Evolutionary conservation across 2,797 vertebrate species (phyloP), one percentile per base, ranked within the genome.

Genomic region (Lophius americanus): DNA sequence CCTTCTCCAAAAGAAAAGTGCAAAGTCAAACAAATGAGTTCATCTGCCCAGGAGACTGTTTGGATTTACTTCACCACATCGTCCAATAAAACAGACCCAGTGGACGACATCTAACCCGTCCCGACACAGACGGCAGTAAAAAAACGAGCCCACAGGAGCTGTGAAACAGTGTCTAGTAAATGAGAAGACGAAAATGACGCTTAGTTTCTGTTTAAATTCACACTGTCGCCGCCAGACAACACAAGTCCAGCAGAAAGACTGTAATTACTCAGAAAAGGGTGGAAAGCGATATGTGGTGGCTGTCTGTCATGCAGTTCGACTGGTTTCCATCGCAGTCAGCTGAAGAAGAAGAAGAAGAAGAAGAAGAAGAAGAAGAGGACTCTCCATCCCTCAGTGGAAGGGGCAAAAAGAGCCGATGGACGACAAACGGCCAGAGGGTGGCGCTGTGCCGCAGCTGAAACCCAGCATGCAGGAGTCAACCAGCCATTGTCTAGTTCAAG

Each of bases 261-360:
- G 68, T 52, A 86, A 81, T 86, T 81, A 85, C 79, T 85, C 52
- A 69, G n/a, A 61, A 70, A 12, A 36, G 71, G 78, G 73, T 83
- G 85, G 89, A 91, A 89, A 88, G 70, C 87, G 88, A 89, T 88
- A 79, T 36, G 75, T 68, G 58, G 76, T 64, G 76, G 61, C 67
- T 76, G 52, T 63, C 32, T 43, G 79, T 82, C 66, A 47, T 46
- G 23, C 62, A 52, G 80, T 88, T 85, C 23, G 76, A 70, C 54
- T 54, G 58, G 82, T 90, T 92, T 89, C 89, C 90, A 81, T 78
- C 62, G 80, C 69, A 75, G 83, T 83, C 81, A 86, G 81, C 81
- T 79, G 57, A 84, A 70, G 37, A 54, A 61, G 62, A 64, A 60
- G 64, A 65, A 38, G 73, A 78, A 60, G 64, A 65, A 38, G 73